A percentile compares a stretch with the other conserved stretches of the same genome.
Evolutionary conservation across 2,888 invertebrate species (phyloP).

Genomic region (Drosophila austrosaltans): DNA sequence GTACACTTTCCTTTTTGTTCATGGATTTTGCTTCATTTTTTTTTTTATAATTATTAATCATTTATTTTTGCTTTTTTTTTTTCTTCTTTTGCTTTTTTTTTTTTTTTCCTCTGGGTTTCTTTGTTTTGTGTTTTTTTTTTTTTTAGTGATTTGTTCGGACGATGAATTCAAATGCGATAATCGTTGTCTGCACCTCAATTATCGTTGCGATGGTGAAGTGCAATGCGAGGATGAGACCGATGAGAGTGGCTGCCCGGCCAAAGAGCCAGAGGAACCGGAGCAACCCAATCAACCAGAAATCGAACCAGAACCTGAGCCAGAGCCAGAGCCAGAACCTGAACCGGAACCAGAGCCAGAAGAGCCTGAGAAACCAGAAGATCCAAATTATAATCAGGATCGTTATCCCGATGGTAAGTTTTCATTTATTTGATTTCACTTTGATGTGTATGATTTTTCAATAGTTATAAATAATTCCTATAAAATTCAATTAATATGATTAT

Average conservation of each 20-base stretch:
- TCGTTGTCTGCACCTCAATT: constrained; percentile 85
- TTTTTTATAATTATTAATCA: neutral
- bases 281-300: neutral
- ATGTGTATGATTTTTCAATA: neutral
- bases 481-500: constrained; percentile 4
- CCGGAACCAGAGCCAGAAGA: neutral
- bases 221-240: constrained; percentile 89
- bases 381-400: too few relatives aligned
- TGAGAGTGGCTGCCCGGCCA: constrained; percentile 86
- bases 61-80: constrained; percentile 23
- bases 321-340: constrained; percentile 8
- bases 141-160: constrained; percentile 66
- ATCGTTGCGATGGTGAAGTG: constrained; percentile 85
- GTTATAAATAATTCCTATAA: neutral
- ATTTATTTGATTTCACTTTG: neutral
- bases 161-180: constrained; percentile 87
- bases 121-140: constrained; percentile 12
- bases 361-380: too few relatives aligned
- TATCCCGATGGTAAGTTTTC: constrained; percentile 37
- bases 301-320: constrained; percentile 5
- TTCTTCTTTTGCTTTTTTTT: constrained; percentile 24
- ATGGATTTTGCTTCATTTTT: too few relatives aligned
- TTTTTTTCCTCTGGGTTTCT: constrained; percentile 43
- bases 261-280: constrained; percentile 55
- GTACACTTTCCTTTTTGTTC: too few relatives aligned